Evolutionary conservation across 2,888 invertebrate genomes (phyloP), one percentile per base, ranked within the genome.

Genomic region (Galeopsomyia nigrocyanea): DNA sequence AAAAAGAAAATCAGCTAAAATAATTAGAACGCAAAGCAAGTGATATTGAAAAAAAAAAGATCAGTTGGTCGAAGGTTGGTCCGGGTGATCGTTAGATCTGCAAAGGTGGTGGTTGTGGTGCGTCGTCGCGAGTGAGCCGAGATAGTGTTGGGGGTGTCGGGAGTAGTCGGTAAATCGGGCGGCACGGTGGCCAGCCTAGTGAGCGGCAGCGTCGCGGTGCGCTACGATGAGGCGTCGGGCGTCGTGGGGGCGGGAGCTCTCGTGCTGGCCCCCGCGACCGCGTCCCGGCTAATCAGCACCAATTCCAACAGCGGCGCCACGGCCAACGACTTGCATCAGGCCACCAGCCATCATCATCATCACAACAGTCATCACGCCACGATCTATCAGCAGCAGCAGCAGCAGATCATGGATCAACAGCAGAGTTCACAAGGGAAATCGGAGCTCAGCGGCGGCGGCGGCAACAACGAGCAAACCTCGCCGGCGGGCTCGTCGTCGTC

Each of bases 241-340:
- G 88, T 87, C 88, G 89, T 88, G 88, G 86, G 84, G 82, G 81
- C 82, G 81, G 82, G 84, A 82, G 88, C 87, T 88, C 88, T 87
- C 88, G 89, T 80, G 70, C 79, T 85, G 82, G 82, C 84, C 81
- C 83, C 84, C 82, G 81, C 85, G 80, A 82, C 84, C 82, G 81
- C 85, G 80, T 80, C 85, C 82, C 80, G 89, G 88, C 79, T 90
- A 90, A 86, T 84, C 87, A 10, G 75, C 88, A 86, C 82, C 88
- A 85, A 74, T 85, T 84, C 79, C 83, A 72, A 82, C 60, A 81
- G 81, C 77, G 19, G n/a, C 14, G 77, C 80, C 63, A 77, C 81
- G 31, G 77, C 68, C 55, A 78, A 77, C 74, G 78, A 78, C 73
- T 74, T 67, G 72, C 79, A 75, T 71, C 78, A 77, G 65, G 69